Evolutionary conservation across 2,113 vertebrate genomes (phyloP).

Genomic region (Dromaius novaehollandiae): DNA sequence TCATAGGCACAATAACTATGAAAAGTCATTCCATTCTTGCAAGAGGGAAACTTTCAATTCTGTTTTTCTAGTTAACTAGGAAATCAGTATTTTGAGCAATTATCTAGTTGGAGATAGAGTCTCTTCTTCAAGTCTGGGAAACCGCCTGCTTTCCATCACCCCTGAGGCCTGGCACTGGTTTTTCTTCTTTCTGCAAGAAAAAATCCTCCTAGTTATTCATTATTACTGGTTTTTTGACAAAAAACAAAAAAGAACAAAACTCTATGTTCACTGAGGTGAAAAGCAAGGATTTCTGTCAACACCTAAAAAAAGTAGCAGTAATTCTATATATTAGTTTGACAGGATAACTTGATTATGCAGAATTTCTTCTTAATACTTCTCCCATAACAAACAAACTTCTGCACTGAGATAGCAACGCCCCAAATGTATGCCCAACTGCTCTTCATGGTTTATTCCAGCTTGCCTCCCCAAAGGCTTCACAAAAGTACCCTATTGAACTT

Average conservation of each 20-base stretch:
- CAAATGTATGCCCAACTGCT: slow-evolving; percentile 29
- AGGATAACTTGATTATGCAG: background rate
- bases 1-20: background rate
- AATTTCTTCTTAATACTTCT: slow-evolving; percentile 33
- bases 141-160: background rate
- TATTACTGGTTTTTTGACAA: background rate
- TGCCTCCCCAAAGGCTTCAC: background rate
- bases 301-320: background rate
- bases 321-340: background rate
- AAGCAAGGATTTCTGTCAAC: background rate
- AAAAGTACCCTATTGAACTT: slow-evolving; percentile 18
- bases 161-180: background rate
- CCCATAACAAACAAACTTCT: background rate
- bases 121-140: background rate
- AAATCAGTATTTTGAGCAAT: background rate
- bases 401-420: background rate
- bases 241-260: background rate
- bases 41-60: background rate
- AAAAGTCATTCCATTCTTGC: background rate
- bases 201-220: background rate
- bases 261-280: background rate
- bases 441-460: background rate
- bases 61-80: background rate
- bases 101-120: background rate
- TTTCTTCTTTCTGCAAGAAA: background rate